phyloP scores from a whole-genome alignment of 2,888 invertebrate species.

The Synanthedon myopaeformis region DNA sequence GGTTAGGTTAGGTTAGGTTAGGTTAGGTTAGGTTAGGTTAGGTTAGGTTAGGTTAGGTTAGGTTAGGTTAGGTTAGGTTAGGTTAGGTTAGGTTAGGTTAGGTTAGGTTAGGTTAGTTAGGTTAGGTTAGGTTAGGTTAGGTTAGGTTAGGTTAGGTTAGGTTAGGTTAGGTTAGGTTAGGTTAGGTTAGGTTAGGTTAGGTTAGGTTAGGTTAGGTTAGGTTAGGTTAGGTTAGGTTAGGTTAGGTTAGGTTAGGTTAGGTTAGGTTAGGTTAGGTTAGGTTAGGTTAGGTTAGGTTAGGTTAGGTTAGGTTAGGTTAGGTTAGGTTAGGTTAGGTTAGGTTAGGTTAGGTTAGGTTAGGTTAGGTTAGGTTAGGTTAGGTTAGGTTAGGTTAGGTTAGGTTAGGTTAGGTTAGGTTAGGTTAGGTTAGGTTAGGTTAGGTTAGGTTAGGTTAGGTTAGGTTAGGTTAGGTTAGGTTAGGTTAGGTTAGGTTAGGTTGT shows the following conservation, averaged over 20 bases:
- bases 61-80: conserved; percentile 11
- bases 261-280: conserved; percentile 8
- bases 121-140: conserved; percentile 8
- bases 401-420: conserved; percentile 9
- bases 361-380: conserved; percentile 8
- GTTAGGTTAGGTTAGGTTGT: conserved; percentile 7
- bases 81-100: conserved; percentile 12
- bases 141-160: conserved; percentile 8
- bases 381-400: conserved; percentile 9
- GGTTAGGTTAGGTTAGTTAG: conserved; percentile 12
- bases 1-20: conserved; percentile 8
- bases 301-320: conserved; percentile 10
- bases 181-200: conserved; percentile 8
- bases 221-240: conserved; percentile 7
- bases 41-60: conserved; percentile 8
- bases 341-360: conserved; percentile 7
- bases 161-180: conserved; percentile 8
- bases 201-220: conserved; percentile 8
- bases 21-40: conserved; percentile 8
- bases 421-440: conserved; percentile 9
- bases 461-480: conserved; percentile 8
- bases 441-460: conserved; percentile 10
- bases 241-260: conserved; percentile 8
- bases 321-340: conserved; percentile 11
- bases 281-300: conserved; percentile 9